Evolutionary conservation across 2,113 vertebrate species (phyloP).

Genomic region (Sardina pilchardus): DNA sequence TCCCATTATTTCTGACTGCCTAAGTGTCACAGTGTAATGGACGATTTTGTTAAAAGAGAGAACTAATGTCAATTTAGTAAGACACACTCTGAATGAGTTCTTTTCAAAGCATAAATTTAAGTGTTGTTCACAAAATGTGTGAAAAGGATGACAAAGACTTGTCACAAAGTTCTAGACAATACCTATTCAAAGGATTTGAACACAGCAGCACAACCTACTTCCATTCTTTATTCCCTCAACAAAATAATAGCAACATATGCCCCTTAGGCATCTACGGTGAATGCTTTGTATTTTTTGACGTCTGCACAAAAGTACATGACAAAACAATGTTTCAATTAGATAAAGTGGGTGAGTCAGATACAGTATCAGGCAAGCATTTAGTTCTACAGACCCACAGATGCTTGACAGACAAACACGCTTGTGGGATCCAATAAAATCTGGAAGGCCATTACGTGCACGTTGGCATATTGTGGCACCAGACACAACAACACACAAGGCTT

Average conservation of each 20-base stretch:
- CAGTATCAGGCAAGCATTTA: no score
- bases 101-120: background rate
- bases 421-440: no score
- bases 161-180: slow-evolving; percentile 4
- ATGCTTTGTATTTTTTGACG: background rate
- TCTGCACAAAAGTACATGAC: background rate
- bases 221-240: background rate
- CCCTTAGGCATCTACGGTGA: background rate
- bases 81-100: background rate
- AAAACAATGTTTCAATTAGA: background rate
- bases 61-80: background rate
- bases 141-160: background rate
- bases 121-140: background rate
- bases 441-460: no score
- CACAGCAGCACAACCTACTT: background rate
- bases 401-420: no score
- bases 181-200: background rate
- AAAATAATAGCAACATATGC: background rate
- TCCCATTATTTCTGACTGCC: background rate
- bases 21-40: background rate
- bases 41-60: background rate
- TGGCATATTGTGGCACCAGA: no score
- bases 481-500: no score
- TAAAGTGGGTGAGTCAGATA: background rate
- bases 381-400: no score